Base-by-base conservation (phyloP, 2,113 vertebrate species). In the Colaptes auratus region DNA sequence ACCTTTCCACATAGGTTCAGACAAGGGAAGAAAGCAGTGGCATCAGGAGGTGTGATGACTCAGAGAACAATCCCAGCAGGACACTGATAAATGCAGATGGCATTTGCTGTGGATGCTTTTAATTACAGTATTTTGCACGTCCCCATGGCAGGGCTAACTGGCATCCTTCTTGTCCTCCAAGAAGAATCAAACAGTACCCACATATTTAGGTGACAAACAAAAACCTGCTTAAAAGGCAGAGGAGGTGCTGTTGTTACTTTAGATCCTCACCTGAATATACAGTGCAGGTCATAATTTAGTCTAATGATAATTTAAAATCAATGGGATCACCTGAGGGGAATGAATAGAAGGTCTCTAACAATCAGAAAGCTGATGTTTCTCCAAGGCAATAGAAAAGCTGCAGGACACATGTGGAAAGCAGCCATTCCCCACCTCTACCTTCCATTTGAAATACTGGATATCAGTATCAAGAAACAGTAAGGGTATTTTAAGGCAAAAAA, bases 381-480 rank as follows among this genome's bases (percentile, higher is more conserved):
- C 30, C 10, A 50, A 70, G 23, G 28, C 89, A 82, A 72, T 15
- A 74, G 16, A 58, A 72, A 84, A 91, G 24, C 48, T 42, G 8
- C 28, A 73, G 42, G 39, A 76, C 61, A 2, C 0, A 0, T 12
- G 15, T 19, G 18, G n/a, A 89, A 91, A 81, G 15, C 15, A 78
- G 23, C 2, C 12, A 10, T 2, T 71, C 67, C 36, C 42, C 6
- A 42, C 24, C 16, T 56, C 31, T 59, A 24, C 27, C 7, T 69
- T 58, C 27, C 0, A 0, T 42, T 36, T 2, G 0, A 59, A 85
- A 52, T 13, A 60, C 6, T 61, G 18, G 59, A 12, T 39, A 30
- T 82, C 42, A 80, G 52, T 12, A 42, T 39, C 61, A 82, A 17
- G 36, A 83, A 67, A 81, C 19, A 53, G 33, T 36, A 36, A 80